These are phyloP conservation scores for Teleogryllus occipitalis DNA, from an alignment of 1,140 invertebrate species.

Conservation along the genomic window DNA sequence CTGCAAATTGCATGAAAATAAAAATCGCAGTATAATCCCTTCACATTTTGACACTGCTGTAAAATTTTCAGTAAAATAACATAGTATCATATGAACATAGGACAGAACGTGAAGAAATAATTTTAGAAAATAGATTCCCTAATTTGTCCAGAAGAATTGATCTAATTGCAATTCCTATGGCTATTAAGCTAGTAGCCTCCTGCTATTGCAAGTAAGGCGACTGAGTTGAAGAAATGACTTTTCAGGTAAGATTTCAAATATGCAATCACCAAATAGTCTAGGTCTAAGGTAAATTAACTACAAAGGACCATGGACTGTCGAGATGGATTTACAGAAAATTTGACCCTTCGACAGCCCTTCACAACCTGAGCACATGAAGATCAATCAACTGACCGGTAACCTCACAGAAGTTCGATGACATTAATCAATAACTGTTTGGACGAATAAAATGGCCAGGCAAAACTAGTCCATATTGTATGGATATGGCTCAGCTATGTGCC, in stretches of 20 bases:
- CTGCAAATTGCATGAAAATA: not conserved
- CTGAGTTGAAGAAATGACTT: not conserved
- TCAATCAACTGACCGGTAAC: constrained; percentile 20
- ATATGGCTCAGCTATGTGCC: not conserved
- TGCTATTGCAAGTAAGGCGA: not conserved
- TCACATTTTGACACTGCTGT: not conserved
- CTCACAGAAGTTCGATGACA: constrained; percentile 13
- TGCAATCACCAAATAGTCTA: constrained; percentile 10
- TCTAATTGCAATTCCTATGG: not conserved
- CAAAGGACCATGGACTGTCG: constrained; percentile 14
- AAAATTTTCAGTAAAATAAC: not conserved
- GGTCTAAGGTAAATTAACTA: constrained; percentile 10
- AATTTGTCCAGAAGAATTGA: not conserved
- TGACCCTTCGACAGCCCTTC: constrained; percentile 13
- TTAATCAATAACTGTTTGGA: constrained; percentile 11
- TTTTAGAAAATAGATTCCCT: not conserved
- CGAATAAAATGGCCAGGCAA: constrained; percentile 10
- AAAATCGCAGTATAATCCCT: not conserved
- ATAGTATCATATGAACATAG: not conserved
- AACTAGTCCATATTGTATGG: not conserved
- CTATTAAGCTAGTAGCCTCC: not conserved
- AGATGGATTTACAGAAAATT: not conserved
- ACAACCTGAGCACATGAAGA: constrained; percentile 22
- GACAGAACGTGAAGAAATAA: not conserved
- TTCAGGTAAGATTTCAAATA: constrained; percentile 8